These are phyloP conservation scores for Microtus pennsylvanicus DNA, from an alignment of 2,113 vertebrate species.

Conservation along the genomic window DNA sequence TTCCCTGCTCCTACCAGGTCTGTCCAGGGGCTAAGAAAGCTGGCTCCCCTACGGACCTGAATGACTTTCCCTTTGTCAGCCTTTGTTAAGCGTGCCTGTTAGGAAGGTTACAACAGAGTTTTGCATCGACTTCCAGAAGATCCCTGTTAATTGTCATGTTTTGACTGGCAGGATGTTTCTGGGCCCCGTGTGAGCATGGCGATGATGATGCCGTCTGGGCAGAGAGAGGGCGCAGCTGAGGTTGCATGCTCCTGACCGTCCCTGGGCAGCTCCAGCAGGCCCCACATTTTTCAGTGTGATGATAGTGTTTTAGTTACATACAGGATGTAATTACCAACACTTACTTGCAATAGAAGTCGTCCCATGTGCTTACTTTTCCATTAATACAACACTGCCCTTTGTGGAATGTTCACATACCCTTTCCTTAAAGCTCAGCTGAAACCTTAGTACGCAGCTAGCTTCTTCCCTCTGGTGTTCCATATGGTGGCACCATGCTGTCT, in stretches of 20 bases:
- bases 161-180: neutral
- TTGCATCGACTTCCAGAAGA: neutral
- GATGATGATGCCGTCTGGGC: accelerated
- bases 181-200: neutral
- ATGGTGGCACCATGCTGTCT: neutral
- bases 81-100: neutral
- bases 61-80: neutral
- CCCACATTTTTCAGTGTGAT: neutral
- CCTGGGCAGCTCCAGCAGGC: neutral
- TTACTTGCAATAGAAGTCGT: slow-evolving; percentile 35
- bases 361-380: slow-evolving; percentile 18
- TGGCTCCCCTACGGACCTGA: accelerated
- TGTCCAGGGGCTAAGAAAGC: neutral
- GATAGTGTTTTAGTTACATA: slow-evolving; percentile 51
- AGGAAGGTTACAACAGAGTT: neutral
- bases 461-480: neutral
- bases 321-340: slow-evolving; percentile 57
- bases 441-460: neutral
- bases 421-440: slow-evolving; percentile 45
- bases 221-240: neutral
- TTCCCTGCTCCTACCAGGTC: no score
- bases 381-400: neutral
- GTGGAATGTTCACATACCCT: neutral
- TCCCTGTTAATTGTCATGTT: neutral
- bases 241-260: neutral